phyloP scores from a whole-genome alignment of 37 sponge, comb jelly and placozoan species.

The Ianthella basta region DNA sequence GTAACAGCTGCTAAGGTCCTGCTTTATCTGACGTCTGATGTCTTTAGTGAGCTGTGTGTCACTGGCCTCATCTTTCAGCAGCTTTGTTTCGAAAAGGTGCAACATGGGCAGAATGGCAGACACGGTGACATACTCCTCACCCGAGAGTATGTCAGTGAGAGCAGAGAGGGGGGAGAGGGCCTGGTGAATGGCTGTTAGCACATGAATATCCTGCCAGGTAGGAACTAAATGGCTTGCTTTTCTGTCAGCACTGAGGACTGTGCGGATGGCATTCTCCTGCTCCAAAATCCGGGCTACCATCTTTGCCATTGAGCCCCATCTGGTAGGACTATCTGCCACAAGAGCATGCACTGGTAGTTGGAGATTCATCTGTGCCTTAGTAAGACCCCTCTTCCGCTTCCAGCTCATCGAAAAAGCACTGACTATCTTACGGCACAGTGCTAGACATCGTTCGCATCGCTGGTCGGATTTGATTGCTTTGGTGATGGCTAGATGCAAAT shows the following conservation, averaged over 20 bases:
- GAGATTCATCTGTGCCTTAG: background rate
- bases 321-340: slow-evolving; percentile 37
- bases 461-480: slow-evolving; percentile 21
- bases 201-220: slow-evolving; percentile 48
- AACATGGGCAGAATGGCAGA: slow-evolving; percentile 38
- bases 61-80: background rate
- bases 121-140: slow-evolving; percentile 40
- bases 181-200: slow-evolving; percentile 30
- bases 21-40: slow-evolving; percentile 14
- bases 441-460: slow-evolving; percentile 25
- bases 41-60: slow-evolving; percentile 44
- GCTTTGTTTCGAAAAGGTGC: background rate
- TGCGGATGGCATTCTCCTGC: slow-evolving; percentile 34
- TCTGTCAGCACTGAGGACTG: slow-evolving; percentile 35
- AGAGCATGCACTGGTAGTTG: background rate
- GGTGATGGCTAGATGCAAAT: slow-evolving; percentile 35
- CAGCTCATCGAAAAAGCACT: slow-evolving; percentile 36
- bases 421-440: slow-evolving; percentile 28
- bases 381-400: background rate
- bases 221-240: slow-evolving; percentile 42
- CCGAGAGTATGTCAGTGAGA: slow-evolving; percentile 48
- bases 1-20: slow-evolving; percentile 16
- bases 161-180: slow-evolving; percentile 36
- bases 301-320: slow-evolving; percentile 51
- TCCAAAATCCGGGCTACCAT: slow-evolving; percentile 40